phyloP scores from a whole-genome alignment of 2,797 vertebrate genomes.

The Lepus townsendii region DNA sequence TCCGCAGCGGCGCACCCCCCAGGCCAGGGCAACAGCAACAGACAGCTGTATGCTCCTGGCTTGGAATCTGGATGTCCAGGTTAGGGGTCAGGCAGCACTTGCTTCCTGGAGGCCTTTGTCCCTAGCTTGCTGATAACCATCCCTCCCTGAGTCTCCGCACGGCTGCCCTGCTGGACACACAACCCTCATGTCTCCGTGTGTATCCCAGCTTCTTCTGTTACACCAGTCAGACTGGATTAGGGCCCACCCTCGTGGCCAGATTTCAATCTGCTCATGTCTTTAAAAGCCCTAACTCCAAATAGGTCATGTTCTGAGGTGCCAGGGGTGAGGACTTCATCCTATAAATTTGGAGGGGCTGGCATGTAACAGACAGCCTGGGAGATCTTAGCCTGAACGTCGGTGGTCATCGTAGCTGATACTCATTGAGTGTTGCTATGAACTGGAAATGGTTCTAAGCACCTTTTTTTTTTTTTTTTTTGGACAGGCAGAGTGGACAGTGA shows the following conservation, averaged over 20 bases:
- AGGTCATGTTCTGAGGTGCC: not conserved
- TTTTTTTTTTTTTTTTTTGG: not conserved
- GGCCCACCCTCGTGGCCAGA: not conserved
- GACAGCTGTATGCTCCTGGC: not conserved
- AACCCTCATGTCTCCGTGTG: no score
- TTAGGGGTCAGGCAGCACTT: not conserved
- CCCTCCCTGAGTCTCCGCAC: accelerated
- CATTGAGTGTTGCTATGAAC: not conserved
- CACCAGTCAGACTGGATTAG: not conserved
- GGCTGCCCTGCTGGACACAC: not conserved
- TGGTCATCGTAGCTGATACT: not conserved
- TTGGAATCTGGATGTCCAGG: not conserved
- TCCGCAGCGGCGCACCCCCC: not conserved
- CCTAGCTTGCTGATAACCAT: not conserved
- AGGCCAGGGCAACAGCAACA: not conserved
- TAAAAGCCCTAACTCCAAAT: not conserved
- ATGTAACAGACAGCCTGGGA: not conserved
- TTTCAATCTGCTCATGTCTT: not conserved
- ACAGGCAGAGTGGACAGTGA: no score
- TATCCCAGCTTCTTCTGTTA: not conserved
- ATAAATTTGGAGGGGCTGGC: not conserved
- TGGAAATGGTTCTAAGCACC: not conserved
- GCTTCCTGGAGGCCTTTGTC: not conserved
- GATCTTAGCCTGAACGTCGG: not conserved
- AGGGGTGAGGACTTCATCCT: not conserved